Base-by-base conservation (phyloP, 1,140 invertebrate genomes). In the Drosophila kikkawai region DNA sequence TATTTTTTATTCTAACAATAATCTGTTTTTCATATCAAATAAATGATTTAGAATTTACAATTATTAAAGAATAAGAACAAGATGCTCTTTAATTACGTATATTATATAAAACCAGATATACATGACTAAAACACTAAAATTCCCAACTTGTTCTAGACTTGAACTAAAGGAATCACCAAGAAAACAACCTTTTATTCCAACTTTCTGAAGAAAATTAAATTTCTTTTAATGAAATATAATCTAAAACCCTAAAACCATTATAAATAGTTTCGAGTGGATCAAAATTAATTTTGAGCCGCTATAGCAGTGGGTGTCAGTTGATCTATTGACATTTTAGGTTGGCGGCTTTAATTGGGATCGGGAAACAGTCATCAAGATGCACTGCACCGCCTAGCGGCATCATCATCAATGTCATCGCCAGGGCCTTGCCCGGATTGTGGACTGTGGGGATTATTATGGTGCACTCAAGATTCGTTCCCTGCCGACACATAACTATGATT, bases 311-410 rank as follows among this genome's bases (percentile, higher is more conserved):
- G 69, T 79, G 82, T 79, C 73, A 70, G 60, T 68, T 88, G 80
- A 90, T 88, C 80, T 84, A 88, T 84, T 88, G 84, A 87, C 85
- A 87, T 84, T 56, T 56, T 84, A 65, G 70, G 66, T 74, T 69
- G 47, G 66, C 70, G 61, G 55, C 66, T 68, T 78, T 88, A 84
- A 80, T 74, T 88, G 66, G 65, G 85, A 68, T 74, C 68, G 80
- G 60, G 58, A 61, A 73, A 58, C 57, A 64, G 60, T 69, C 59
- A 68, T 59, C 53, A 67, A 57, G 50, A 78, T 77, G 63, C 47
- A 66, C 50, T 59, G 53, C 50, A 60, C 29, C 50, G 47, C 36
- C 37, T 12, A 17, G 48, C 32, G 61, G 41, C 74, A 55, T 77
- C 75, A 77, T 61, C 75, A 67, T 32, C 73, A 51, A 45, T 34